Evolutionary conservation across 2,888 invertebrate genomes (phyloP), one percentile per base, ranked within the genome.

Genomic region (Exocentrus adspersus): DNA sequence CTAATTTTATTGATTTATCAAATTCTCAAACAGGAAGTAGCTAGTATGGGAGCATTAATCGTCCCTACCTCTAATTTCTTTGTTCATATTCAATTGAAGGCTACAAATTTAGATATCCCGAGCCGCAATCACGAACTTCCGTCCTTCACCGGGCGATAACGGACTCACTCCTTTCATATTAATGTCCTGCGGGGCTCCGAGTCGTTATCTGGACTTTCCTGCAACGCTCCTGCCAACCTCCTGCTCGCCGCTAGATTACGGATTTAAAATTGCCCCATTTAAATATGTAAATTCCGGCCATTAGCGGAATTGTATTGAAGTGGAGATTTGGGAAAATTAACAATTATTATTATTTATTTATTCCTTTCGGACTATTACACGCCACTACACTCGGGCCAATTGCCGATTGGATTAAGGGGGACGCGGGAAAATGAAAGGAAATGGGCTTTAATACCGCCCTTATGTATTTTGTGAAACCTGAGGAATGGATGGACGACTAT

Each of bases 251-350:
- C 64, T 70, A 72, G 75, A 75, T 76, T 75, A 75, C 73, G 75
- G 71, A 68, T 71, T 74, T 73, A 73, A 76, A 76, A 76, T 75
- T 74, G 72, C 72, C 53, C 72, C 74, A 75, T 76, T 75, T 75
- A 75, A 76, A 75, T 76, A 76, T 76, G 75, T 68, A 75, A 76
- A 76, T 76, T 72, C 65, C 50, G 48, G 68, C 72, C 71, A 72
- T 74, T 72, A 72, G 68, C 68, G 70, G 68, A 71, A 70, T 73
- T 71, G 72, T 71, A 71, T 71, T 65, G 69, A 68, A 68, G 68
- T 68, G 66, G 68, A 67, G 68, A 69, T 68, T 64, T 69, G 64
- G 58, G 60, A 61, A 68, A 71, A 71, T 71, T 66, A 69, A 69
- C 68, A 68, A 68, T 71, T 71, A 68, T 71, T 69, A 67, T 69